Conservation (phyloP, 1,140 invertebrate genomes). For the Hormaphis cornu region DNA sequence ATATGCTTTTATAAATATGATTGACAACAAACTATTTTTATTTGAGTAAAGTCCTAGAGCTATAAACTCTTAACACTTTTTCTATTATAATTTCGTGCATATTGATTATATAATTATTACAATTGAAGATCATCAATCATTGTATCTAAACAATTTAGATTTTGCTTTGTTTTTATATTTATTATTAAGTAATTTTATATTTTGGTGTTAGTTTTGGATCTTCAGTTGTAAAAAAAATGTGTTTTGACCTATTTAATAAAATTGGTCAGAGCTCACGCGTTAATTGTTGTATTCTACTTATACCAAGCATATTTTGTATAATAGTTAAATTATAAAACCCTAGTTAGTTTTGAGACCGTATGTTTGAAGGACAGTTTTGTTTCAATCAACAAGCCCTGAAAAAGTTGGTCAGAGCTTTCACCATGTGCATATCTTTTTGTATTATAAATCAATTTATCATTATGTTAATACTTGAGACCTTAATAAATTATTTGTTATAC, state of each 20-base stretch:
- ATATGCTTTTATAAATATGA: too few relatives aligned
- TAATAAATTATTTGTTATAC: conserved; percentile 9
- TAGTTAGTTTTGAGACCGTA: conserved; percentile 11
- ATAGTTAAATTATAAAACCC: background rate
- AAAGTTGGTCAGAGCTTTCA: conserved; percentile 33
- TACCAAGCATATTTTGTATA: conserved; percentile 1
- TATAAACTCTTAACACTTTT: conserved; percentile 15
- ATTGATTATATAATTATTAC: background rate
- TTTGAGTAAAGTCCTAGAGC: background rate
- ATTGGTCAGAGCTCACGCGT: conserved; percentile 29
- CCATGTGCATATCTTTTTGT: conserved; percentile 9
- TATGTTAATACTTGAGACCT: conserved; percentile 32
- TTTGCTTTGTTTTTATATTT: conserved; percentile 9
- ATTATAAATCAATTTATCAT: conserved; percentile 8
- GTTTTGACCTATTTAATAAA: conserved; percentile 32
- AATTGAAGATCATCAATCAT: conserved; percentile 29
- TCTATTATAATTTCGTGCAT: too few relatives aligned
- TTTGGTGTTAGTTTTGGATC: conserved; percentile 8
- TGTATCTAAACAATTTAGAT: background rate
- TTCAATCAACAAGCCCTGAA: conserved; percentile 28
- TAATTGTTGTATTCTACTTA: conserved; percentile 10
- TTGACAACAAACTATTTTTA: background rate
- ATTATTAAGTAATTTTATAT: conserved; percentile 6
- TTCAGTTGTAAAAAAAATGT: conserved; percentile 19
- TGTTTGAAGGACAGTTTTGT: conserved; percentile 31